phyloP scores from a whole-genome alignment of 2,113 vertebrate species.

The Notothenia rossii region DNA sequence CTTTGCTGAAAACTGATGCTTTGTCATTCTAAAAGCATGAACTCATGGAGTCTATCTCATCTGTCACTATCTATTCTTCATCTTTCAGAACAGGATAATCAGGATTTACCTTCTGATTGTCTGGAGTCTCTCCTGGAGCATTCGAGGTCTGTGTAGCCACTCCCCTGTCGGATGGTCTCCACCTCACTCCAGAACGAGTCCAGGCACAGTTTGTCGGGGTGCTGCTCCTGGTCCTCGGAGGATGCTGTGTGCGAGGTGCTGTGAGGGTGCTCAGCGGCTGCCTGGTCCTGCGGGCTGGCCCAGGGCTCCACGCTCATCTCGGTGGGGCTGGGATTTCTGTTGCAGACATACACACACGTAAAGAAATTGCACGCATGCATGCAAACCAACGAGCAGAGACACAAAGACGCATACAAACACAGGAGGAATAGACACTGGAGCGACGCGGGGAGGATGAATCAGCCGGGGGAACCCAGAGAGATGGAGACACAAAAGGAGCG shows the following conservation, averaged over 20 bases:
- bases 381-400: slow-evolving; percentile 62
- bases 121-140: slow-evolving; percentile 83
- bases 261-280: slow-evolving; percentile 70
- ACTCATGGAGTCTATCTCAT: background rate
- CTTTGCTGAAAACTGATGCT: background rate
- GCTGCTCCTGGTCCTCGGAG: slow-evolving; percentile 77
- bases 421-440: slow-evolving; percentile 31
- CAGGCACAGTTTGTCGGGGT: slow-evolving; percentile 85
- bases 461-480: slow-evolving; percentile 45
- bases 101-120: slow-evolving; percentile 87
- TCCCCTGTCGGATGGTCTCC: slow-evolving; percentile 87
- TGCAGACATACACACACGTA: slow-evolving; percentile 73
- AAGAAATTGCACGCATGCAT: slow-evolving; percentile 74
- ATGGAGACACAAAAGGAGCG: slow-evolving; percentile 71
- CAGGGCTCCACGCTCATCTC: slow-evolving; percentile 86
- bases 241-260: slow-evolving; percentile 32
- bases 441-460: slow-evolving; percentile 29
- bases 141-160: slow-evolving; percentile 83
- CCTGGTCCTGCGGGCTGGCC: slow-evolving; percentile 78
- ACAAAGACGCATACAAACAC: slow-evolving; percentile 59
- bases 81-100: slow-evolving; percentile 3
- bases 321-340: slow-evolving; percentile 83
- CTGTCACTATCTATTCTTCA: background rate
- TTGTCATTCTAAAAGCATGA: background rate
- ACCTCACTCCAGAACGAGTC: slow-evolving; percentile 92